phyloP scores from a whole-genome alignment of 2,113 vertebrate species.

The Burhinus oedicnemus region DNA sequence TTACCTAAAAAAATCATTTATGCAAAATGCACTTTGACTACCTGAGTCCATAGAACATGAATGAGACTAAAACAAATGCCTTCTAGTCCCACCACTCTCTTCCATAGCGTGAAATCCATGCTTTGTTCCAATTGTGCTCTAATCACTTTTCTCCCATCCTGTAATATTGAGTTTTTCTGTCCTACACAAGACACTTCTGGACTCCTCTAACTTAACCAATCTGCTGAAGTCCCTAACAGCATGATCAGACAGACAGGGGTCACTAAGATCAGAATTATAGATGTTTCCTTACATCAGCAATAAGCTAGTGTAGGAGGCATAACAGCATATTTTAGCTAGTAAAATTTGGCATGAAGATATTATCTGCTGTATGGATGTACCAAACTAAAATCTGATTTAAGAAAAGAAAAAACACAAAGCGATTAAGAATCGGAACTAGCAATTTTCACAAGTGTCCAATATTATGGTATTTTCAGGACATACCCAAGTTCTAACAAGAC shows the following conservation, averaged over 20 bases:
- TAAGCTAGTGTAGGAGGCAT: background rate
- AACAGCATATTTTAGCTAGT: background rate
- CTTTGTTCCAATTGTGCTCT: background rate
- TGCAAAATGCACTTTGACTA: background rate
- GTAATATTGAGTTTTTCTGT: background rate
- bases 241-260: background rate
- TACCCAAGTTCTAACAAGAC: background rate
- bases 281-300: background rate
- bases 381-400: background rate
- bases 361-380: background rate
- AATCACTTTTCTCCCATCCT: background rate
- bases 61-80: background rate
- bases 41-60: background rate
- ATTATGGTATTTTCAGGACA: background rate
- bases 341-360: background rate
- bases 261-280: background rate
- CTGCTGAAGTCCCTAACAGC: background rate
- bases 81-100: background rate
- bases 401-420: background rate
- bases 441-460: background rate
- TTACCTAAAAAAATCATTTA: background rate
- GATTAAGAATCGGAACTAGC: background rate
- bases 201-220: background rate
- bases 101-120: background rate
- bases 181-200: accelerated